Evolutionary conservation across 2,888 invertebrate genomes (phyloP).

Genomic region (Drosophila cognata): DNA sequence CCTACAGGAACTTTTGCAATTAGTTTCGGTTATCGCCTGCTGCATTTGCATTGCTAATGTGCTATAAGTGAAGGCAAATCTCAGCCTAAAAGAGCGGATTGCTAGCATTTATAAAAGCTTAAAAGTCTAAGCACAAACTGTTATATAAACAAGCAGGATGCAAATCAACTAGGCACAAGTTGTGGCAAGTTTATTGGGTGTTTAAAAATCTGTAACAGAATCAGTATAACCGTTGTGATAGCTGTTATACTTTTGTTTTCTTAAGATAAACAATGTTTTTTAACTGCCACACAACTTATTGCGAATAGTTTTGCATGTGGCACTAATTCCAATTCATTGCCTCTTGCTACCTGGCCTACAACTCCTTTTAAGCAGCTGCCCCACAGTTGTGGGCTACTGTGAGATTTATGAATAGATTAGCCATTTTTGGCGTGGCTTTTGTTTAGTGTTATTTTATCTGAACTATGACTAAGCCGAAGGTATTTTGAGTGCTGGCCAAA

Average conservation of each 20-base stretch:
- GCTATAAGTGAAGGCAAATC: slow-evolving; percentile 36
- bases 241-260: slow-evolving; percentile 16
- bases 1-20: slow-evolving; percentile 80
- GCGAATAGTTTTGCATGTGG: not conserved
- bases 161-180: not conserved
- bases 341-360: slow-evolving; percentile 13
- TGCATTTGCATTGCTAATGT: slow-evolving; percentile 68
- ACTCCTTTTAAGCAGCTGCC: slow-evolving; percentile 55
- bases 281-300: slow-evolving; percentile 12
- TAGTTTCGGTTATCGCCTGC: slow-evolving; percentile 64
- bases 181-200: not conserved
- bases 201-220: not conserved
- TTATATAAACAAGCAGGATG: slow-evolving; percentile 1
- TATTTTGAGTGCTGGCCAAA: slow-evolving; percentile 72
- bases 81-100: not conserved
- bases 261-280: not conserved
- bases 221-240: slow-evolving; percentile 5
- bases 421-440: slow-evolving; percentile 53
- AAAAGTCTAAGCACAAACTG: slow-evolving; percentile 2
- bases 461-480: slow-evolving; percentile 72
- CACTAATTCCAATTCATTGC: not conserved
- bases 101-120: slow-evolving; percentile 24
- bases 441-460: slow-evolving; percentile 40
- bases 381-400: slow-evolving; percentile 40
- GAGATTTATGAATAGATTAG: slow-evolving; percentile 60